Conservation (phyloP, 2,113 vertebrate species). For the Pelvicachromis taeniatus region DNA sequence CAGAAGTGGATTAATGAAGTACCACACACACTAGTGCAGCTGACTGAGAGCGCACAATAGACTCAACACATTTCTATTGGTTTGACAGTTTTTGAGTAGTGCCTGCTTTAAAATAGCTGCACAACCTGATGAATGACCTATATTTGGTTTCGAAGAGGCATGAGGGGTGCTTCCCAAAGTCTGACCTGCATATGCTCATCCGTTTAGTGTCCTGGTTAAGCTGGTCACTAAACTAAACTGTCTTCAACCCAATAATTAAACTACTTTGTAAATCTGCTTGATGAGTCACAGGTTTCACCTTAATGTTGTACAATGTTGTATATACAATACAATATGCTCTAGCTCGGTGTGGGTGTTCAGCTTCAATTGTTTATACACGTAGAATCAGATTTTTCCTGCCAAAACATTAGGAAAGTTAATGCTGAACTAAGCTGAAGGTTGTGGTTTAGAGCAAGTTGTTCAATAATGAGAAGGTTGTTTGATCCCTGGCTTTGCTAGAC, state of each 20-base stretch:
- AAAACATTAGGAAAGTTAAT: not conserved
- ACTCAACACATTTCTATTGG: not conserved
- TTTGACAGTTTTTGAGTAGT: not conserved
- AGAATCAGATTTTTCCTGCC: not conserved
- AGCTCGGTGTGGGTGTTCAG: not conserved
- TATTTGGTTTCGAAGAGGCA: not conserved
- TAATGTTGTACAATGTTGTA: not conserved
- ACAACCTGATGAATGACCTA: not conserved
- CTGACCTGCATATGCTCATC: not conserved
- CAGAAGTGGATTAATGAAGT: not conserved
- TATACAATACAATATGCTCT: not conserved
- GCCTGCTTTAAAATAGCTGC: not conserved
- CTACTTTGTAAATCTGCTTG: not conserved
- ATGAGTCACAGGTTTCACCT: not conserved
- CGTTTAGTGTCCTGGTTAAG: rapidly evolving
- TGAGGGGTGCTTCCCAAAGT: not conserved
- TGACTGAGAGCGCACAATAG: not conserved
- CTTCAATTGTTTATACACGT: not conserved
- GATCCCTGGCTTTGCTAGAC: rapidly evolving
- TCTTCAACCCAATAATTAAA: not conserved
- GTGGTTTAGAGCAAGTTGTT: not conserved
- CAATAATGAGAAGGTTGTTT: not conserved
- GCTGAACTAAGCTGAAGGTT: not conserved
- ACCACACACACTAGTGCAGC: not conserved
- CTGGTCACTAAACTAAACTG: not conserved